phyloP scores from a whole-genome alignment of 1,140 invertebrate species.

The Radopholus similis region DNA sequence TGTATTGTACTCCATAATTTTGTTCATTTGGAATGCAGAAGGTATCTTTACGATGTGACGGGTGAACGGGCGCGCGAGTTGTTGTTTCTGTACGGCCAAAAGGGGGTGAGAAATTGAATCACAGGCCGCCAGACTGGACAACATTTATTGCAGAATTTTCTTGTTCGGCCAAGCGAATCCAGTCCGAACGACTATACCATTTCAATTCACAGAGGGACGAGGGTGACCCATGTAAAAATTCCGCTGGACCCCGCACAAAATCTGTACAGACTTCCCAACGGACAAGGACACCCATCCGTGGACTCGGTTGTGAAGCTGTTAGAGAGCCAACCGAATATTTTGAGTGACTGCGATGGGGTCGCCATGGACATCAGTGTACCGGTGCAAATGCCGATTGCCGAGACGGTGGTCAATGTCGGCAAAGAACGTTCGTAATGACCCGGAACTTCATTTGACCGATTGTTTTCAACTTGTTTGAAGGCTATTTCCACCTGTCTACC shows the following conservation, averaged over 20 bases:
- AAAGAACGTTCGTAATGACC: slow-evolving; percentile 12
- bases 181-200: slow-evolving; percentile 38
- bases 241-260: slow-evolving; percentile 11
- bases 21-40: too few species aligned
- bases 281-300: slow-evolving; percentile 39
- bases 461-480: not conserved
- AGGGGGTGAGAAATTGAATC: slow-evolving; percentile 25
- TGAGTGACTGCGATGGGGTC: slow-evolving; percentile 28
- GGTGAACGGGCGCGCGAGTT: slow-evolving; percentile 40
- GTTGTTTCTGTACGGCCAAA: slow-evolving; percentile 40
- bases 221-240: slow-evolving; percentile 45
- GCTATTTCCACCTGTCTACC: slow-evolving; percentile 40
- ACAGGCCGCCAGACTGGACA: slow-evolving; percentile 2
- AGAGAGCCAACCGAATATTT: slow-evolving; percentile 24
- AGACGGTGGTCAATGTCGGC: slow-evolving; percentile 31
- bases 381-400: slow-evolving; percentile 30
- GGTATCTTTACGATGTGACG: slow-evolving; percentile 39
- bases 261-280: slow-evolving; percentile 38
- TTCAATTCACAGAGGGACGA: slow-evolving; percentile 42
- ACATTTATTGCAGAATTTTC: slow-evolving; percentile 25
- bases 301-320: slow-evolving; percentile 24
- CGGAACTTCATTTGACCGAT: slow-evolving; percentile 28
- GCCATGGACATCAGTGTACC: slow-evolving; percentile 34
- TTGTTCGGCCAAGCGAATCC: slow-evolving; percentile 38
- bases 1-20: too few species aligned